Evolutionary conservation across 2,888 invertebrate species (phyloP).

Genomic region (Prenolepis imparis): DNA sequence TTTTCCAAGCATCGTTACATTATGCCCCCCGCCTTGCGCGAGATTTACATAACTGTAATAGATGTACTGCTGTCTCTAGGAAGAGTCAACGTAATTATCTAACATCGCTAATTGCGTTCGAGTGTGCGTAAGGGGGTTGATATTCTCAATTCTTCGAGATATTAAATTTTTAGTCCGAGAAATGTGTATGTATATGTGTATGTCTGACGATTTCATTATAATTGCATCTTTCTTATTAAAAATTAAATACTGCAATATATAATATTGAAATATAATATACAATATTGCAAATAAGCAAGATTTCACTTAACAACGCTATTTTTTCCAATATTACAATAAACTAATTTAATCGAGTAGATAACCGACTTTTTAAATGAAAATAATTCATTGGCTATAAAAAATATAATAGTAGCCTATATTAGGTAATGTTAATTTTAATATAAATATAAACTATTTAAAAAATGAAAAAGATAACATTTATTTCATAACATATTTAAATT

Average conservation of each 20-base stretch:
- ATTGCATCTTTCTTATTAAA: background rate
- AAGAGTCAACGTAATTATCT: conserved; percentile 36
- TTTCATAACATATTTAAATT: background rate
- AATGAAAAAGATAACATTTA: background rate
- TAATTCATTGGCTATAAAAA: background rate
- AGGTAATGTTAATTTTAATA: background rate
- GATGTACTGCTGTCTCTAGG: conserved; percentile 24
- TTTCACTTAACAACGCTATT: too few species aligned
- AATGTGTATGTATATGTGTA: background rate
- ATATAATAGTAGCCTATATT: background rate
- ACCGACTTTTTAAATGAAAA: background rate
- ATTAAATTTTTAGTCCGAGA: background rate
- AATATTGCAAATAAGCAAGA: background rate
- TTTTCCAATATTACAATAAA: too few species aligned
- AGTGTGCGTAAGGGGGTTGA: background rate
- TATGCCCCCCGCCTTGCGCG: conserved; percentile 43
- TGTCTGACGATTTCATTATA: background rate
- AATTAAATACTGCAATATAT: background rate
- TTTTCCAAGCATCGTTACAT: conserved; percentile 47
- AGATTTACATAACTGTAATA: conserved; percentile 51
- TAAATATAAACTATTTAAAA: background rate
- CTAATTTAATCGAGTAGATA: background rate
- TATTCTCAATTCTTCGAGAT: background rate
- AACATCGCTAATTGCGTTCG: conserved; percentile 29
- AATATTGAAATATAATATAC: background rate